Conservation (phyloP, 2,888 invertebrate species). For the Strigamia crassipes region DNA sequence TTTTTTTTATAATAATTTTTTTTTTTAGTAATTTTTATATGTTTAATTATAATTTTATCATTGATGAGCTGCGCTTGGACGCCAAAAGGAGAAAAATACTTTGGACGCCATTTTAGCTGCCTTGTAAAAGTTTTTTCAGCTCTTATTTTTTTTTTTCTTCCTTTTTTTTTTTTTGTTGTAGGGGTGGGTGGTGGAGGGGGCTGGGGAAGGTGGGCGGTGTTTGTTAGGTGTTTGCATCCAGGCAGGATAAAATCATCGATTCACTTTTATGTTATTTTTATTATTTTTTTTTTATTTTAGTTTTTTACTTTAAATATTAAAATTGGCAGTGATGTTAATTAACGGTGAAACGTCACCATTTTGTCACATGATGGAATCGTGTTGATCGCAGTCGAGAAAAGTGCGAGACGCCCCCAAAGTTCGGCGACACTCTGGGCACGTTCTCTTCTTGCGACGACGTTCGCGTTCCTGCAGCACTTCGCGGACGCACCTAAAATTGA, state of each 20-base stretch:
- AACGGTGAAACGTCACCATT: not conserved
- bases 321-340: not conserved
- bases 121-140: not conserved
- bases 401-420: conserved; percentile 68
- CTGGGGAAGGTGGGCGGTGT: too few species aligned
- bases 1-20: not conserved
- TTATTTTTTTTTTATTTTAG: not conserved
- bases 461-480: conserved; percentile 69
- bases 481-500: conserved; percentile 67
- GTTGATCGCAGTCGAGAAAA: conserved; percentile 60
- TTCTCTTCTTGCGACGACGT: conserved; percentile 66
- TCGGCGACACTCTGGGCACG: conserved; percentile 74
- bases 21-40: not conserved
- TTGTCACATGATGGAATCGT: conserved; percentile 31
- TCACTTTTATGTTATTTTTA: not conserved
- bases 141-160: not conserved
- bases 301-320: conserved; percentile 2
- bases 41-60: not conserved
- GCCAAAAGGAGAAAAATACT: not conserved
- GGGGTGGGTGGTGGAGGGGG: too few species aligned
- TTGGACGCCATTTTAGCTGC: conserved; percentile 3
- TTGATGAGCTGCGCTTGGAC: conserved; percentile 4
- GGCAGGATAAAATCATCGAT: not conserved
- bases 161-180: too few species aligned
- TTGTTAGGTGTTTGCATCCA: not conserved